These are phyloP conservation scores for Acanthurus lineatus DNA, from an alignment of 2,797 vertebrate species.

Conservation along the genomic window DNA sequence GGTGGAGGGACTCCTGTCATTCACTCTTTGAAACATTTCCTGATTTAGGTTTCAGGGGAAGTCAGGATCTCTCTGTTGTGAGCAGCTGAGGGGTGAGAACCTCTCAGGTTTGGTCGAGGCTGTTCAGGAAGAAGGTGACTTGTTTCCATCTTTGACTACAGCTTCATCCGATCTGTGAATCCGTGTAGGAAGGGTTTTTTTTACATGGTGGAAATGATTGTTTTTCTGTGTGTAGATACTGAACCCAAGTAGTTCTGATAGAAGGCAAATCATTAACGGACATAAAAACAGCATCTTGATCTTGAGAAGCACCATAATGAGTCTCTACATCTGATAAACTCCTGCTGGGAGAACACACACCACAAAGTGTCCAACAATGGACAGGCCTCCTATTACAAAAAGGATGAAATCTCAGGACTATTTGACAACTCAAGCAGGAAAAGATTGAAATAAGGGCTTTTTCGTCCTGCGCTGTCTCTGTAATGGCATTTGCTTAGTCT, in stretches of 20 bases:
- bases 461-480: constrained; percentile 66
- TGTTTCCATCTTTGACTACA: neutral
- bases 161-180: constrained; percentile 24
- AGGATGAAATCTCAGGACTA: constrained; percentile 65
- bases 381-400: constrained; percentile 64
- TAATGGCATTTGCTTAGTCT: constrained; percentile 84
- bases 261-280: constrained; percentile 65
- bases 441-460: constrained; percentile 85
- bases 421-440: constrained; percentile 85
- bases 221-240: neutral
- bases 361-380: constrained; percentile 48
- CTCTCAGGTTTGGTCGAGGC: constrained; percentile 20
- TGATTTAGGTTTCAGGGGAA: constrained; percentile 62
- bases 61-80: constrained; percentile 36
- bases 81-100: constrained; percentile 27
- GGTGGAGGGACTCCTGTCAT: constrained; percentile 69
- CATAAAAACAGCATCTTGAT: constrained; percentile 60
- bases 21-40: constrained; percentile 70
- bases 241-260: constrained; percentile 20
- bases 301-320: constrained; percentile 52
- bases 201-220: neutral
- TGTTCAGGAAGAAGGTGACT: neutral
- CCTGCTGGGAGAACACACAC: constrained; percentile 11
- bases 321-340: constrained; percentile 40
- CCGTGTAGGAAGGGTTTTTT: neutral